Conservation (phyloP, 2,113 vertebrate genomes). For the Ibidorhyncha struthersii region DNA sequence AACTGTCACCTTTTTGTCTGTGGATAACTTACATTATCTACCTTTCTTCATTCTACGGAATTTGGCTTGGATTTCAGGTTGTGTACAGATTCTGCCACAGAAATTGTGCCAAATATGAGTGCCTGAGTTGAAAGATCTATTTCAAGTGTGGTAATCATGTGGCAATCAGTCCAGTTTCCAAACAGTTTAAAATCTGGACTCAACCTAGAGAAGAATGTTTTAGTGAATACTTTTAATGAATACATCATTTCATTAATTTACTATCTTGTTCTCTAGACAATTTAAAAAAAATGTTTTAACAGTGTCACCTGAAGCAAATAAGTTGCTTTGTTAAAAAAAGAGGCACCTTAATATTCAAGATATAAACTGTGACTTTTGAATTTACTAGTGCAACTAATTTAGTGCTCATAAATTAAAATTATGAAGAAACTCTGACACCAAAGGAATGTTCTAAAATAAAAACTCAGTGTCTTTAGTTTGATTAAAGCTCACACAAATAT, state of each 20-base stretch:
- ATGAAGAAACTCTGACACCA: neutral
- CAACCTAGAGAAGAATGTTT: neutral
- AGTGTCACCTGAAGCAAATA: neutral
- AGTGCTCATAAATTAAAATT: neutral
- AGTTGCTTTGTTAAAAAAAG: neutral
- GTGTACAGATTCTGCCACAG: neutral
- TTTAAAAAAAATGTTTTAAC: neutral
- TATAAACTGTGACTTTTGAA: neutral
- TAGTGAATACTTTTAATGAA: neutral
- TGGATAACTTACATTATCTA: neutral
- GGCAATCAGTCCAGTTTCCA: slow-evolving; percentile 28
- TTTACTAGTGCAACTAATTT: neutral
- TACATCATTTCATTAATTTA: neutral
- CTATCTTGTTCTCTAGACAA: neutral
- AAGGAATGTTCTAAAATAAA: neutral
- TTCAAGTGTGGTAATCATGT: neutral
- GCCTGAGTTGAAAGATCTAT: slow-evolving; percentile 24
- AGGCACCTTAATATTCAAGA: neutral
- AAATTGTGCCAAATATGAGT: neutral
- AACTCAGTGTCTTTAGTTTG: neutral
- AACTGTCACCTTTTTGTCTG: neutral
- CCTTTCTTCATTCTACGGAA: neutral
- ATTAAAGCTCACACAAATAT: neutral
- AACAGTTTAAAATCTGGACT: slow-evolving; percentile 35
- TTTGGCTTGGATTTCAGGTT: neutral